phyloP scores from a whole-genome alignment of 2,888 invertebrate species.

The Drosophila quinaria region DNA sequence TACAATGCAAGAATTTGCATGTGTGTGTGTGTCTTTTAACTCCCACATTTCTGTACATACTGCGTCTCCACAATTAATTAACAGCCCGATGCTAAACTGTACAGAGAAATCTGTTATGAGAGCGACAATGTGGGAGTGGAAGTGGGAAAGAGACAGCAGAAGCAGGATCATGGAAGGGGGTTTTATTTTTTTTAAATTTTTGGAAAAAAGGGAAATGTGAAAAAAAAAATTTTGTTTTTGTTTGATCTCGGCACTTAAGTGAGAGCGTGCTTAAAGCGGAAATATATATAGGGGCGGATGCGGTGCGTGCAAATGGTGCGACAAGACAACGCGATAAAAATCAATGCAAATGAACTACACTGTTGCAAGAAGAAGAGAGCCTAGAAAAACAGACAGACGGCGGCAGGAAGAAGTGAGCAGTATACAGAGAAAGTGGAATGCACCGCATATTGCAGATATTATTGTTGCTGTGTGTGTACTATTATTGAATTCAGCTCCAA shows the following conservation, averaged over 20 bases:
- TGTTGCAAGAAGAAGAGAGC: constrained; percentile 17
- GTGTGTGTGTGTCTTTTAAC: constrained; percentile 12
- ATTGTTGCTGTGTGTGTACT: constrained; percentile 10
- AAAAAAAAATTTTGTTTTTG: too few species aligned
- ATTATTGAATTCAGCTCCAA: constrained; percentile 71
- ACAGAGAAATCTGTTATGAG: constrained; percentile 31
- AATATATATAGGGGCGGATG: constrained; percentile 20
- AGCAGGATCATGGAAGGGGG: too few species aligned
- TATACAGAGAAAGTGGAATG: constrained; percentile 60
- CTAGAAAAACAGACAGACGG: background rate
- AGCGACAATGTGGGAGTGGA: constrained; percentile 3
- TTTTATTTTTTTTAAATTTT: too few species aligned
- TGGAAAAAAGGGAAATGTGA: too few species aligned
- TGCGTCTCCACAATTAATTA: constrained; percentile 50
- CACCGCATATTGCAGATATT: constrained; percentile 34
- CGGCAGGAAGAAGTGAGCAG: constrained; percentile 12
- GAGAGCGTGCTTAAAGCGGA: constrained; percentile 40
- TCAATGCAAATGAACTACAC: constrained; percentile 70
- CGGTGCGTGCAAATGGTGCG: constrained; percentile 5
- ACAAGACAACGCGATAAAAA: constrained; percentile 55
- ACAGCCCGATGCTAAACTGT: constrained; percentile 51
- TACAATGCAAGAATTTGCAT: constrained; percentile 5
- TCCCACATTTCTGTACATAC: constrained; percentile 20
- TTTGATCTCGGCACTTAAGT: constrained; percentile 30
- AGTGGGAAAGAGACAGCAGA: constrained; percentile 2